Evolutionary conservation across 2,113 vertebrate genomes (phyloP), one percentile per base, ranked within the genome.

Genomic region (Xiphophorus hellerii): DNA sequence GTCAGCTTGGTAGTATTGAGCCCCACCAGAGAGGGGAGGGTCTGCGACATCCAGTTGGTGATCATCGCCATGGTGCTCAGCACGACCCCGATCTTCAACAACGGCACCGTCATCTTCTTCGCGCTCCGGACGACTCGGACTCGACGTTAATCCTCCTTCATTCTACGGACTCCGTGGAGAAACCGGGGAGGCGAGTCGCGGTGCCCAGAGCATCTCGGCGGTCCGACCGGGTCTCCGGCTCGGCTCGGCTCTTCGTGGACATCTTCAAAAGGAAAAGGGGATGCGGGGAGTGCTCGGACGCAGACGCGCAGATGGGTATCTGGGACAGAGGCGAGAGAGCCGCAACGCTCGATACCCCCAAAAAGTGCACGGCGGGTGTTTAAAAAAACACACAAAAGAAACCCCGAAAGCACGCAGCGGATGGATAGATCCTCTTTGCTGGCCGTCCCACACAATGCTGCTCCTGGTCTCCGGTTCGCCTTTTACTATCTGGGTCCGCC

Each of bases 1-100:
- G 96, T 96, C 66, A 98, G 94, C 93, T 93, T 95, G 91, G 97
- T 98, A 83, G 96, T 96, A 89, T 98, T 99, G 88, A 99, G 96
- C 90, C 97, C 97, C 92, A 97, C 97, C 87, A 98, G 94, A 44
- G 97, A 96, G 82, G 97, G 97, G 93, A 99, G 94, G 76, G 97
- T 99, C 95, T 98, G 97, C 93, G 97, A 99, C 97, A 99, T 98
- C 97, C 97, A 99, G 96, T 98, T 99, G 95, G 97, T 98, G 92
- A 99, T 98, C 97, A 98, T 98, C 82, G 97, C 97, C 97, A 98
- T 98, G 93, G 97, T 99, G 96, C 97, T 99, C 81, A 99, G 97
- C 94, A 99, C 96, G 80, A 98, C 97, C 86, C 97, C 97, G 93
- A 99, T 97, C 95, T 99, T 98, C 72, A 98, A 95, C 94, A 99